Conservation (phyloP, 1,140 invertebrate genomes). For the Hesperophylax magnus region DNA sequence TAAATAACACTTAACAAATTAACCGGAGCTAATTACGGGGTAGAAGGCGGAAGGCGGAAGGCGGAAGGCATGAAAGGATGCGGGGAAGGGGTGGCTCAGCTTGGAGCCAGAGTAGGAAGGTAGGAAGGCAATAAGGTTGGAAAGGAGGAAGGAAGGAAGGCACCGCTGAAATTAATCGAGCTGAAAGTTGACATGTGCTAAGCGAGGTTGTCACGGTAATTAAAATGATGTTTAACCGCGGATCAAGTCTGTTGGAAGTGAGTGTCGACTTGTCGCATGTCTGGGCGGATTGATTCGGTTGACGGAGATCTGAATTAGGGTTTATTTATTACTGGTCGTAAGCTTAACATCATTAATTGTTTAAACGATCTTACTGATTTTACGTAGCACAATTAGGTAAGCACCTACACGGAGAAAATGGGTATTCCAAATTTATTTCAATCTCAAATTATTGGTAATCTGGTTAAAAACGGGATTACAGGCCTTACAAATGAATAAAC, state of each 20-base stretch:
- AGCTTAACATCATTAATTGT: too few relatives aligned
- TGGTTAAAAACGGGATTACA: too few relatives aligned
- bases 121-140: background rate
- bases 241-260: slow-evolving; percentile 24
- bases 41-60: background rate
- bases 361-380: too few relatives aligned
- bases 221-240: slow-evolving; percentile 54
- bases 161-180: slow-evolving; percentile 52
- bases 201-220: slow-evolving; percentile 55
- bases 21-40: slow-evolving; percentile 45
- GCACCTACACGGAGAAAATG: too few relatives aligned
- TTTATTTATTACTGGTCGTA: too few relatives aligned
- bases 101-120: background rate
- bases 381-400: too few relatives aligned
- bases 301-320: background rate
- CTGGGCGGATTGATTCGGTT: slow-evolving; percentile 45
- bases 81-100: background rate
- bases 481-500: too few relatives aligned
- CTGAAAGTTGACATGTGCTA: slow-evolving; percentile 51
- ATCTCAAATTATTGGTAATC: too few relatives aligned
- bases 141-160: background rate
- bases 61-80: background rate
- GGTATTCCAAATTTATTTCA: too few relatives aligned
- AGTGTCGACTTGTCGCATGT: background rate
- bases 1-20: slow-evolving; percentile 22